Conservation (phyloP, 2,888 invertebrate genomes). For the Stenolophus ochropezus region DNA sequence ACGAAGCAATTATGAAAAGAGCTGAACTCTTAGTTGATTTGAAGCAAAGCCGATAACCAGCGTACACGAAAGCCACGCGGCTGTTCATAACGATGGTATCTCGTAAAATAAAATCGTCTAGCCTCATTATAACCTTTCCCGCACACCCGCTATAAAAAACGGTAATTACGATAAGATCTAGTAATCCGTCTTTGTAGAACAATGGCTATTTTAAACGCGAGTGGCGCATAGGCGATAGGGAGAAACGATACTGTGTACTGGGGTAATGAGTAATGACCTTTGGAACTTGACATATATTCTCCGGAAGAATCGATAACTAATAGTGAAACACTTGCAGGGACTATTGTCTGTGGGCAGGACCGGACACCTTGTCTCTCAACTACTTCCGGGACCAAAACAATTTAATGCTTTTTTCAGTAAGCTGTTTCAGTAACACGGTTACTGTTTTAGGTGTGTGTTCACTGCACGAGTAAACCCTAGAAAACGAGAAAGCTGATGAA, state of each 20-base stretch:
- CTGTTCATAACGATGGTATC: background rate
- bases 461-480: too few relatives aligned
- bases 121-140: background rate
- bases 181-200: slow-evolving; percentile 1
- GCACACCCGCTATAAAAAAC: background rate
- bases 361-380: background rate
- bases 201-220: slow-evolving; percentile 36
- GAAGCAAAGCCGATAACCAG: background rate
- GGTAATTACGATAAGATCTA: slow-evolving; percentile 6
- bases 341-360: background rate
- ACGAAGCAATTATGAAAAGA: background rate
- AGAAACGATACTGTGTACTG: slow-evolving; percentile 11
- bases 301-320: slow-evolving; percentile 40
- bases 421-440: too few relatives aligned
- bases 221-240: background rate
- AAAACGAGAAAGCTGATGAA: too few relatives aligned
- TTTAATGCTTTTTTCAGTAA: too few relatives aligned
- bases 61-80: background rate
- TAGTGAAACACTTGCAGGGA: slow-evolving; percentile 19
- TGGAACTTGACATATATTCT: slow-evolving; percentile 46
- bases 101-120: background rate
- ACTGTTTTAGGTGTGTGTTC: too few relatives aligned
- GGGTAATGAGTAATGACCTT: slow-evolving; percentile 49
- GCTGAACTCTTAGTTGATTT: background rate
- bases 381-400: too few relatives aligned